phyloP scores from a whole-genome alignment of 1,140 invertebrate species.

The Psilanteris sp. region DNA sequence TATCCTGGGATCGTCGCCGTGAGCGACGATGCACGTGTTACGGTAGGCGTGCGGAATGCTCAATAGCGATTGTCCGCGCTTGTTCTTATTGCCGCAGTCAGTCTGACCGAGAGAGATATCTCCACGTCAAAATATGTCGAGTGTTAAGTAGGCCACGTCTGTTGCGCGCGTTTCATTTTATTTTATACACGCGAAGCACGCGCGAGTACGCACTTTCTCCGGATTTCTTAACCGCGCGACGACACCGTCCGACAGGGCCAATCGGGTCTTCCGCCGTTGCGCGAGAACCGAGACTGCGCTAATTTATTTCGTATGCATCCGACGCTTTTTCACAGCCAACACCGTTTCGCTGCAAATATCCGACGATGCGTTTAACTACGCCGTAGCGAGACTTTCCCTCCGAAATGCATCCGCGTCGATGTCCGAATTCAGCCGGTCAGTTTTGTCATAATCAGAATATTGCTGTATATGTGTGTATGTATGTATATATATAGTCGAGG shows the following conservation, averaged over 20 bases:
- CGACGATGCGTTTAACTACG: too few species aligned
- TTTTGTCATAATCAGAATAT: too few species aligned
- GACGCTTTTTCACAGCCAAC: too few species aligned
- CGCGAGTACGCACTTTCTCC: constrained; percentile 33
- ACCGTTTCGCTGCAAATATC: too few species aligned
- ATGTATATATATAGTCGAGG: too few species aligned
- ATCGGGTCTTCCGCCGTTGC: constrained; percentile 3
- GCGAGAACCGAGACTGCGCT: constrained; percentile 6
- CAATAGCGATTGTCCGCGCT: constrained; percentile 50
- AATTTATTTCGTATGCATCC: constrained; percentile 32
- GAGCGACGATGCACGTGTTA: constrained; percentile 55
- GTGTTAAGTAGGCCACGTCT: constrained; percentile 39
- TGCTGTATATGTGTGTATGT: too few species aligned
- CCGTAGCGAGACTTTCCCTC: too few species aligned
- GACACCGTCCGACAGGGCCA: constrained; percentile 2
- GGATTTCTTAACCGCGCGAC: constrained; percentile 11
- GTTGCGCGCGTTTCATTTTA: constrained; percentile 3
- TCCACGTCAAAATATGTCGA: constrained; percentile 30
- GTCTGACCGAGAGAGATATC: constrained; percentile 25
- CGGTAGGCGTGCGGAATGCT: constrained; percentile 56
- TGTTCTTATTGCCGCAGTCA: constrained; percentile 40
- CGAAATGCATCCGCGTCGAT: too few species aligned
- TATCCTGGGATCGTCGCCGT: constrained; percentile 51
- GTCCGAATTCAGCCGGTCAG: too few species aligned
- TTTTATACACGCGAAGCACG: constrained; percentile 26